Conservation (phyloP, 2,113 vertebrate genomes). For the Neotoma lepida region DNA sequence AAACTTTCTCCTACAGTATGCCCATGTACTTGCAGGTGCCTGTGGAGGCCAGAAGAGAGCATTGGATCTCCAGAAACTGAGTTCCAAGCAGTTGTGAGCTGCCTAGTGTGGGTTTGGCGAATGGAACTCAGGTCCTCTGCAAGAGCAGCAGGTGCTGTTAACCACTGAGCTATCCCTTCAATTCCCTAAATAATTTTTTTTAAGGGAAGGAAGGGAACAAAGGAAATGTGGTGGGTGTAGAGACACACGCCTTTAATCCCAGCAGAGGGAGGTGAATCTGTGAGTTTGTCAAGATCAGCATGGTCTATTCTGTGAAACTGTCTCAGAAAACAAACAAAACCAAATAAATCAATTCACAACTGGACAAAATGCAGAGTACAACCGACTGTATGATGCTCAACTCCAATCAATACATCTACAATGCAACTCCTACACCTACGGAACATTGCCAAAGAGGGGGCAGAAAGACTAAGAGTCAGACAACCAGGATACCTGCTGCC, state of each 20-base stretch:
- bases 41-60: not conserved
- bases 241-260: not conserved
- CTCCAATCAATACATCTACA: not conserved
- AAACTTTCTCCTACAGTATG: too few species aligned
- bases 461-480: not conserved
- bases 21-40: not conserved
- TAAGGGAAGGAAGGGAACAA: not conserved
- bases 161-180: not conserved
- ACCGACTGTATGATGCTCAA: not conserved
- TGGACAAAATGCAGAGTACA: not conserved
- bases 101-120: not conserved
- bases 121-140: not conserved
- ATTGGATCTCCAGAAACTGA: not conserved
- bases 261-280: not conserved
- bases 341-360: not conserved
- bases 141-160: not conserved
- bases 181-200: not conserved
- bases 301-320: not conserved
- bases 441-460: not conserved
- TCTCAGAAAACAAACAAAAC: not conserved
- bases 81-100: not conserved
- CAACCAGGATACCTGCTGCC: not conserved
- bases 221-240: not conserved
- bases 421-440: not conserved
- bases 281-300: not conserved